Evolutionary conservation across 2,888 invertebrate species (phyloP).

Genomic region (Melikaiella ostensackeni): DNA sequence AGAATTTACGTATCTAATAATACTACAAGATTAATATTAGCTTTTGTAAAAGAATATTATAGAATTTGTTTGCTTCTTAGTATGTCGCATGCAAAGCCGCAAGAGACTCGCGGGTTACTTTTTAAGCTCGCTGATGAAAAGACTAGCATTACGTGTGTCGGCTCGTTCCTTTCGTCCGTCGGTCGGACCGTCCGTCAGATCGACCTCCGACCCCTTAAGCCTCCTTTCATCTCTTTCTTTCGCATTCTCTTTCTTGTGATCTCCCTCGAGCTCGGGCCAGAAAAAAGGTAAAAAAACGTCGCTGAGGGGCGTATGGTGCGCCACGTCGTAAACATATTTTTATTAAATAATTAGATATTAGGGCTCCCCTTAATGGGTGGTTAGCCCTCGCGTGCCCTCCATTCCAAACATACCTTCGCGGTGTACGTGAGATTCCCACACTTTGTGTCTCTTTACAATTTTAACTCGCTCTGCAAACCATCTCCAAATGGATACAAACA

Average conservation of each 20-base stretch:
- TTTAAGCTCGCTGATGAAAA: conserved; percentile 55
- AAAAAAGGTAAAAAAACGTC: conserved; percentile 58
- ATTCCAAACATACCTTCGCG: conserved; percentile 74
- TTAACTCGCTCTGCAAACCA: conserved; percentile 30
- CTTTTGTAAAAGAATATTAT: background rate
- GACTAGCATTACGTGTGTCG: conserved; percentile 47
- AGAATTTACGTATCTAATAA: background rate
- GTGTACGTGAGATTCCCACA: conserved; percentile 77
- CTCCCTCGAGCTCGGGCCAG: conserved; percentile 46
- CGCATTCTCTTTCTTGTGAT: conserved; percentile 51
- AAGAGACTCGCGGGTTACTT: conserved; percentile 45
- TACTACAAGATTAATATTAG: background rate
- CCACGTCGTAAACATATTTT: conserved; percentile 77
- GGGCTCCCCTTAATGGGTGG: conserved; percentile 73
- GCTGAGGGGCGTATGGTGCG: conserved; percentile 73
- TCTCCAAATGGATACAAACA: conserved; percentile 14
- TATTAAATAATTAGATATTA: conserved; percentile 78
- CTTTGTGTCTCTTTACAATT: conserved; percentile 61
- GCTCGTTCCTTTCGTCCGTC: conserved; percentile 50
- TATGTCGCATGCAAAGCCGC: conserved; percentile 26
- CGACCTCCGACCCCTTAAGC: conserved; percentile 72
- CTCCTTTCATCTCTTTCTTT: conserved; percentile 56
- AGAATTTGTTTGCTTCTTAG: conserved; percentile 16
- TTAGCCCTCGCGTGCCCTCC: conserved; percentile 75
- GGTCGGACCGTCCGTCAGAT: conserved; percentile 57